These are phyloP conservation scores for Gryon sp. DNA, from an alignment of 1,140 invertebrate species.

Conservation along the genomic window DNA sequence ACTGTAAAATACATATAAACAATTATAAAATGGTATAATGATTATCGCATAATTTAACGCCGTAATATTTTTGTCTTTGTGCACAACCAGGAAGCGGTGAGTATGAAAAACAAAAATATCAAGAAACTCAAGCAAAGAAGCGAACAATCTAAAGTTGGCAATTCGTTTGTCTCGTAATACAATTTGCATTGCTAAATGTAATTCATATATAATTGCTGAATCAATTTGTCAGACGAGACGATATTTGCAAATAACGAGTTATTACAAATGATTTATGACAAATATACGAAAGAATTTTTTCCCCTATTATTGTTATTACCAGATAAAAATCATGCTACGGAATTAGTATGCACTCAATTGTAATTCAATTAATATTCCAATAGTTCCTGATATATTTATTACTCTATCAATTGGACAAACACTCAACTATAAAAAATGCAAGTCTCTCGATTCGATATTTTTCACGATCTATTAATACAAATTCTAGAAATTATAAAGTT, in stretches of 20 bases:
- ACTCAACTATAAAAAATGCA: too few relatives aligned
- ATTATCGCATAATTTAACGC: conserved; percentile 38
- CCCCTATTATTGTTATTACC: too few relatives aligned
- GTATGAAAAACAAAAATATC: conserved; percentile 64
- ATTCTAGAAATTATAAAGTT: too few relatives aligned
- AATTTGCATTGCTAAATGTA: conserved; percentile 48
- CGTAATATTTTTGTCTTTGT: conserved; percentile 62
- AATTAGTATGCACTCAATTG: too few relatives aligned
- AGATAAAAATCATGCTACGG: too few relatives aligned
- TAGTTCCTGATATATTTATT: too few relatives aligned
- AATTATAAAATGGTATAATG: not conserved
- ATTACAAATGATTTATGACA: conserved; percentile 12
- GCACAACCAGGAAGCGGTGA: conserved; percentile 79
- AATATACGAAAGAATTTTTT: too few relatives aligned
- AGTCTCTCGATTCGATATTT: too few relatives aligned
- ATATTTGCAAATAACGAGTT: conserved; percentile 15
- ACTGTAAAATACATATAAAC: not conserved
- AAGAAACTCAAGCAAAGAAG: not conserved
- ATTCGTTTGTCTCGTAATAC: conserved; percentile 13
- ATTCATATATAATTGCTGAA: conserved; percentile 54
- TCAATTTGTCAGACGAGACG: conserved; percentile 32
- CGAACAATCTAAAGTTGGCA: conserved; percentile 27
- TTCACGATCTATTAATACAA: too few relatives aligned
- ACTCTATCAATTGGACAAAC: too few relatives aligned
- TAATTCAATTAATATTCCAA: too few relatives aligned